Conservation (phyloP, 1,140 invertebrate species). For the Saccostrea glomerata region DNA sequence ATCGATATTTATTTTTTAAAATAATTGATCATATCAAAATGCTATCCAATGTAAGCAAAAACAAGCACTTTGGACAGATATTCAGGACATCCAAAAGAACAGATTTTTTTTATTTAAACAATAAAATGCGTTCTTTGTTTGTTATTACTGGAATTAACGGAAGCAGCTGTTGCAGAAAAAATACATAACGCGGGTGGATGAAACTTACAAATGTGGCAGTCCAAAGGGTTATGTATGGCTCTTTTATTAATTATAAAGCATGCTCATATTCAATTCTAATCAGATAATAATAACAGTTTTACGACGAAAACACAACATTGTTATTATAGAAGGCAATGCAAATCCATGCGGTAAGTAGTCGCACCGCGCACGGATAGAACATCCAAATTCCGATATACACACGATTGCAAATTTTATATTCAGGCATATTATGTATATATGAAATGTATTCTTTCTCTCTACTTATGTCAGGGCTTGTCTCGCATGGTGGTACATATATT, state of each 20-base stretch:
- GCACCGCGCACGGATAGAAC: conserved; percentile 22
- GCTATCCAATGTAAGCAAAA: no score
- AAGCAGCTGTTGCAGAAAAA: no score
- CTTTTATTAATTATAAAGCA: background rate
- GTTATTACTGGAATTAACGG: no score
- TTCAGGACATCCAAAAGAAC: no score
- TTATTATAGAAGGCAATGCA: conserved; percentile 19
- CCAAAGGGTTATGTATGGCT: background rate
- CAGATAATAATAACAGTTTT: background rate
- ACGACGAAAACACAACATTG: background rate
- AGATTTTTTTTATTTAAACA: no score
- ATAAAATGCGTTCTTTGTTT: no score
- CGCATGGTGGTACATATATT: background rate
- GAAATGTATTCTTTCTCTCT: background rate
- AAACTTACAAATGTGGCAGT: background rate
- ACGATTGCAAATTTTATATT: conserved; percentile 32
- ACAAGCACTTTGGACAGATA: no score
- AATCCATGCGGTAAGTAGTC: conserved; percentile 33
- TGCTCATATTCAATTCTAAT: background rate
- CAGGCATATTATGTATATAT: conserved; percentile 8
- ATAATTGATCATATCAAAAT: no score
- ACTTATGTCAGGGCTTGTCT: background rate
- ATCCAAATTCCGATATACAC: conserved; percentile 31
- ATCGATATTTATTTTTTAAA: no score
- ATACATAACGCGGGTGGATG: no score